Evolutionary conservation across 1,140 invertebrate genomes (phyloP), one percentile per base, ranked within the genome.

Genomic region (Branchinecta lynchi): DNA sequence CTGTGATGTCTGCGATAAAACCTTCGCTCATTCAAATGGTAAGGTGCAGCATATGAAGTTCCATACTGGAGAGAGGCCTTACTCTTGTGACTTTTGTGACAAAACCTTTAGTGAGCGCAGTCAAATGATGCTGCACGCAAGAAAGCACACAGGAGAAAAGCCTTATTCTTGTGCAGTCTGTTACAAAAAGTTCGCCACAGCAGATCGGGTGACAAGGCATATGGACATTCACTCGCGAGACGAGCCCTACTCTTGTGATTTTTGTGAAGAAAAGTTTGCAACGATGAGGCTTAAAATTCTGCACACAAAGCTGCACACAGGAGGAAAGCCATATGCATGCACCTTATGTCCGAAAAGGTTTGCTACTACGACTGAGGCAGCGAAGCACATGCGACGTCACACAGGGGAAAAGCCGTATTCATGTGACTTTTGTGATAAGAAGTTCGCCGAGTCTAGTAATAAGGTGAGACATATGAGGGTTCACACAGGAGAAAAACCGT

Each of bases 401-500:
- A 98, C 95, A 0, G 96, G 96, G 0, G 95, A 98, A 80, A 99
- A 98, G 77, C 96, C 96, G 0, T 99, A 96, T 80, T 93, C 92
- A 1, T 99, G 96, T 80, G 93, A 93, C 8, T 94, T 98, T 77
- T 99, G 96, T 80, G 95, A 94, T 66, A 98, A 99, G 78, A 92
- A 93, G 7, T 99, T 99, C 79, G 96, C 96, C 7, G 96, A 99
- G 81, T 83, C 96, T 45, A 96, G 83, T 71, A 88, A 87, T 73
- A 77, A 88, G 44, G 75, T 85, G 60, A 86, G 86, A 7, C 86
- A 87, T 78, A 86, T 87, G 84, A 60, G 51, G 17, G 17, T 20
- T 60, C 51, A 60, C 51, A 60, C 51, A 15, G 51, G 51, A 20
- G 51, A 60, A 12, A 60, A 60, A 60, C 51, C 51, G 17, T 60